A percentile compares a stretch with the other conserved stretches of the same genome.
phyloP scores from a whole-genome alignment of 1,140 invertebrate species.

The Medauroidea extradentata region DNA sequence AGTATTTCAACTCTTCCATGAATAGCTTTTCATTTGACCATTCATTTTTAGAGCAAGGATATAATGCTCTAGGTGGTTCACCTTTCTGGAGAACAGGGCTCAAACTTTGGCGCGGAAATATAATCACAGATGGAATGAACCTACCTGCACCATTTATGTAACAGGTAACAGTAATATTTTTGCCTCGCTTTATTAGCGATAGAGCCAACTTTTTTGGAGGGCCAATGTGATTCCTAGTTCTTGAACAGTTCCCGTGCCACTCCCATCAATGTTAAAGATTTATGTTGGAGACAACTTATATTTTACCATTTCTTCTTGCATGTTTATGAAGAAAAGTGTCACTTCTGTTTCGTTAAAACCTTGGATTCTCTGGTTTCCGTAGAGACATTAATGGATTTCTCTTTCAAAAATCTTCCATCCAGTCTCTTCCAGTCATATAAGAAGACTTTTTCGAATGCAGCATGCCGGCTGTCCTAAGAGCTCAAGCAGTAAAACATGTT shows the following conservation, averaged over 20 bases:
- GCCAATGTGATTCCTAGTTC: slow-evolving; percentile 28
- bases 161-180: slow-evolving; percentile 41
- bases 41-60: slow-evolving; percentile 14
- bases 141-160: slow-evolving; percentile 30
- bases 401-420: no score
- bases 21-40: slow-evolving; percentile 14
- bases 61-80: slow-evolving; percentile 31
- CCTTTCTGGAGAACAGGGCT: slow-evolving; percentile 26
- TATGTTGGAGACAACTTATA: slow-evolving; percentile 28
- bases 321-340: slow-evolving; percentile 29
- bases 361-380: slow-evolving; percentile 39
- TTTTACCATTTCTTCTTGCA: slow-evolving; percentile 25
- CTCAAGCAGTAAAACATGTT: no score
- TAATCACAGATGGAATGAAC: slow-evolving; percentile 42
- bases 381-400: no score
- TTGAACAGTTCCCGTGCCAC: slow-evolving; percentile 37
- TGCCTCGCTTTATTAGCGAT: slow-evolving; percentile 40
- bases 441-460: no score
- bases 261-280: slow-evolving; percentile 44
- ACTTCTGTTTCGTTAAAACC: slow-evolving; percentile 37
- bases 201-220: slow-evolving; percentile 36
- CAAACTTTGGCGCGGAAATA: slow-evolving; percentile 32
- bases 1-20: slow-evolving; percentile 19
- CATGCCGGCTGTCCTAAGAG: no score
- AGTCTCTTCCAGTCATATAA: no score